These are phyloP conservation scores for Zeuzera pyrina DNA, from an alignment of 2,888 invertebrate genomes.

Conservation along the genomic window DNA sequence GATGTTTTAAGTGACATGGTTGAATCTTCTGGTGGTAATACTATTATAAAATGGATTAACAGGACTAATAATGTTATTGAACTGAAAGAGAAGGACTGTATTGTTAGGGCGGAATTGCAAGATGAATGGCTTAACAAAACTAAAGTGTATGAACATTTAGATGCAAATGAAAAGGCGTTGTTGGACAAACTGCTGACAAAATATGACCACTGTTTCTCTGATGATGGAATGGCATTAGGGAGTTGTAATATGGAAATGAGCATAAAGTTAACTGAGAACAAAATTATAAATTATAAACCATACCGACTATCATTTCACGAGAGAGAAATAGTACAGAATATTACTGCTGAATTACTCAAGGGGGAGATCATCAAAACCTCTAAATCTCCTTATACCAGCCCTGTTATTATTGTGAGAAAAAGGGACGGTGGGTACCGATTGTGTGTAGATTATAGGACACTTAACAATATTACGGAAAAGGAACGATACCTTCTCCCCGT, in stretches of 20 bases:
- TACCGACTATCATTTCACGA: too few relatives aligned
- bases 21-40: constrained; percentile 4
- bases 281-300: too few relatives aligned
- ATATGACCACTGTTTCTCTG: constrained; percentile 10
- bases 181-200: constrained; percentile 4
- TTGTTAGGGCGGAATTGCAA: constrained; percentile 5
- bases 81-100: constrained; percentile 5
- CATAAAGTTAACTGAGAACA: constrained; percentile 8
- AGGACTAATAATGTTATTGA: constrained; percentile 2
- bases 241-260: constrained; percentile 9
- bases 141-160: constrained; percentile 1
- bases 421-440: too few relatives aligned
- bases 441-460: too few relatives aligned
- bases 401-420: too few relatives aligned
- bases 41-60: constrained; percentile 9
- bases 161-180: not conserved
- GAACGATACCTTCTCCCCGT: constrained; percentile 11
- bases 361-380: too few relatives aligned
- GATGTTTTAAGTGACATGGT: constrained; percentile 5
- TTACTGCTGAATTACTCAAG: too few relatives aligned
- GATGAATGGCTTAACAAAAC: not conserved
- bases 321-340: too few relatives aligned
- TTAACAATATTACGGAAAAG: too few relatives aligned
- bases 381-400: too few relatives aligned
- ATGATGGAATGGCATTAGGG: constrained; percentile 8